Conservation (phyloP, 53 echinoderm and acorn worm genomes). For the Echinometra lucunter region DNA sequence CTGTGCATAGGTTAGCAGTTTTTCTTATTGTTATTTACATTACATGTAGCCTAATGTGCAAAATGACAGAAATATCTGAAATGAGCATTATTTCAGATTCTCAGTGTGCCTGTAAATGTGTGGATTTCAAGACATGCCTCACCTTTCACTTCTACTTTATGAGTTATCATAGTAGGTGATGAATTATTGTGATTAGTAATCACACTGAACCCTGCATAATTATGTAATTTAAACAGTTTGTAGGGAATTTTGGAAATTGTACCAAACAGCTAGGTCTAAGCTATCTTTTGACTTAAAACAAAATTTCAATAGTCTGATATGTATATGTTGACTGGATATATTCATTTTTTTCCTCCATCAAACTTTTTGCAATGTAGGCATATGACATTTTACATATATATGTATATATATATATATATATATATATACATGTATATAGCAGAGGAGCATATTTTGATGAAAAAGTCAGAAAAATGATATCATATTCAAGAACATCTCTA, state of each 20-base stretch:
- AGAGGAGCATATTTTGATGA: neutral
- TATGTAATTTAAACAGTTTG: neutral
- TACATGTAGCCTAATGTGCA: no score
- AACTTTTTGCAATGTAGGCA: no score
- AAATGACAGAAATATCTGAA: no score
- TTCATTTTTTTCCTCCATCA: no score
- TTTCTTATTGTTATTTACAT: no score
- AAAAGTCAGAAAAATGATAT: neutral
- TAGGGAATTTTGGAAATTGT: neutral
- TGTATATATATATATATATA: no score
- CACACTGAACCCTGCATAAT: neutral
- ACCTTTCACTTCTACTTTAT: neutral
- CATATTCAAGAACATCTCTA: neutral
- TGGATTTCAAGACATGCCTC: neutral
- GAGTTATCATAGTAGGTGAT: neutral
- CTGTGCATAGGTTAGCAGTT: no score
- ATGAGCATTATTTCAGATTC: no score
- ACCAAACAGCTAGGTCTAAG: neutral
- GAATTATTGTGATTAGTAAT: neutral
- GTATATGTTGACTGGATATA: neutral
- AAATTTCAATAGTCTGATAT: neutral
- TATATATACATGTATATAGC: no score
- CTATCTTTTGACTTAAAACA: neutral
- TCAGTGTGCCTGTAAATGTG: no score
- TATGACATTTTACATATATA: no score